A percentile compares a stretch with the other conserved stretches of the same genome.
Conservation (phyloP, 2,797 vertebrate genomes). For the Phylloscopus collybita region DNA sequence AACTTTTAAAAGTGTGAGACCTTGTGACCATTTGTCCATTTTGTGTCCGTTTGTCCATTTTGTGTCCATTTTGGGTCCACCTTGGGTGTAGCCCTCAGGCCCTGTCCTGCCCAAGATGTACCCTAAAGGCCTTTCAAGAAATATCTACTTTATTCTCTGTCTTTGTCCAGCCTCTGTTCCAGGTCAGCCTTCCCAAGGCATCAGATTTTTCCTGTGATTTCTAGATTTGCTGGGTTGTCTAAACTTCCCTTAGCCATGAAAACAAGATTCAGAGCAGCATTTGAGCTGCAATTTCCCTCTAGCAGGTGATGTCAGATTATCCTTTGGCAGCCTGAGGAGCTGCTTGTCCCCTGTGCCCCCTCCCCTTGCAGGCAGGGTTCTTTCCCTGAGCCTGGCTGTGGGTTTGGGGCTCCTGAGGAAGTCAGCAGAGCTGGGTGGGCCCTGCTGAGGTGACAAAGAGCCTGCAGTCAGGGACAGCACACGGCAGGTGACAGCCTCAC, state of each 20-base stretch:
- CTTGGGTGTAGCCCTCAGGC: neutral
- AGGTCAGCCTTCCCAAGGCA: neutral
- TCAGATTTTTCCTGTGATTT: neutral
- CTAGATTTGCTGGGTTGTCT: neutral
- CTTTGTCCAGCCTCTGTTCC: neutral
- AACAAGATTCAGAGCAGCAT: neutral
- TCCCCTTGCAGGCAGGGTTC: neutral
- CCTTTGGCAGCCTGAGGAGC: neutral
- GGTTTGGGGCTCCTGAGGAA: neutral
- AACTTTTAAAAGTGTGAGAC: neutral
- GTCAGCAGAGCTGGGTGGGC: neutral
- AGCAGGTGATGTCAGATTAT: neutral
- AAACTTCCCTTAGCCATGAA: neutral
- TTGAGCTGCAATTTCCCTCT: neutral
- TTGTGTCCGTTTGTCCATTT: neutral
- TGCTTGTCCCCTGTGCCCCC: neutral
- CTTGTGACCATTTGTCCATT: accelerated
- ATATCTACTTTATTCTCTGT: neutral
- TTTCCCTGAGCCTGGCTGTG: neutral
- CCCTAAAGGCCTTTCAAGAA: neutral
- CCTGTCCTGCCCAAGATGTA: neutral
- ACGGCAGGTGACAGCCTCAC: neutral
- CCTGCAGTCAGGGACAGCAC: neutral
- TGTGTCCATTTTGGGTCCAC: neutral
- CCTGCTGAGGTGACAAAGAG: neutral